A percentile compares a stretch with the other conserved stretches of the same genome.
Conservation (phyloP, 2,888 invertebrate genomes). For the Chalcis sispes region DNA sequence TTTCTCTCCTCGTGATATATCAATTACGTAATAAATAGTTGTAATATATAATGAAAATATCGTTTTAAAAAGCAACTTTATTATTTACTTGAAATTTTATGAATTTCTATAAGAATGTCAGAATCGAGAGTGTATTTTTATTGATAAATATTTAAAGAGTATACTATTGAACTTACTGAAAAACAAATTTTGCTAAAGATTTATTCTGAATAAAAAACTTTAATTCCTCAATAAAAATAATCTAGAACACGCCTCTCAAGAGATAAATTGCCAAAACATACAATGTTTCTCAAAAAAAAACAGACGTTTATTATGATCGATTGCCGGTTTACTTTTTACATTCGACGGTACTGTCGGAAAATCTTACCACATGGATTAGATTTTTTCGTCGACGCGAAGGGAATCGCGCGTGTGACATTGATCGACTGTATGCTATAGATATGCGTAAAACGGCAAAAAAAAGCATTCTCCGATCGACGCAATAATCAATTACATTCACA, state of each 20-base stretch:
- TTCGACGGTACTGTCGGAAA: slow-evolving; percentile 10
- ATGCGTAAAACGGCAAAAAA: slow-evolving; percentile 23
- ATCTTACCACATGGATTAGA: slow-evolving; percentile 47
- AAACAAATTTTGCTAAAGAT: too few species aligned
- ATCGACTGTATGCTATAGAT: slow-evolving; percentile 51
- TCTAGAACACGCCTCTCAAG: background rate
- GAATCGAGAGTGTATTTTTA: background rate
- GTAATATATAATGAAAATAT: too few species aligned
- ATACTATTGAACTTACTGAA: background rate
- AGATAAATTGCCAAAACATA: slow-evolving; percentile 31
- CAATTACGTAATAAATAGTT: too few species aligned
- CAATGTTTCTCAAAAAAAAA: slow-evolving; percentile 32
- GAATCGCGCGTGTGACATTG: slow-evolving; percentile 52
- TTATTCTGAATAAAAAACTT: too few species aligned
- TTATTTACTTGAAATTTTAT: too few species aligned
- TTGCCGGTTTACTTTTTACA: slow-evolving; percentile 19
- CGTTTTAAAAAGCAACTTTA: too few species aligned
- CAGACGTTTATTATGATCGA: slow-evolving; percentile 54
- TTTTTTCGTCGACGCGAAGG: slow-evolving; percentile 25
- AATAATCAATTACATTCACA: slow-evolving; percentile 51
- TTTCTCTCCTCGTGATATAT: too few species aligned
- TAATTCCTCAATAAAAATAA: background rate
- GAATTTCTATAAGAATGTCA: background rate
- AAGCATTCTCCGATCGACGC: slow-evolving; percentile 31
- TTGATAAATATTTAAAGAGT: background rate